phyloP scores from a whole-genome alignment of 1,140 invertebrate genomes.

The Zaprionus tsacasi region DNA sequence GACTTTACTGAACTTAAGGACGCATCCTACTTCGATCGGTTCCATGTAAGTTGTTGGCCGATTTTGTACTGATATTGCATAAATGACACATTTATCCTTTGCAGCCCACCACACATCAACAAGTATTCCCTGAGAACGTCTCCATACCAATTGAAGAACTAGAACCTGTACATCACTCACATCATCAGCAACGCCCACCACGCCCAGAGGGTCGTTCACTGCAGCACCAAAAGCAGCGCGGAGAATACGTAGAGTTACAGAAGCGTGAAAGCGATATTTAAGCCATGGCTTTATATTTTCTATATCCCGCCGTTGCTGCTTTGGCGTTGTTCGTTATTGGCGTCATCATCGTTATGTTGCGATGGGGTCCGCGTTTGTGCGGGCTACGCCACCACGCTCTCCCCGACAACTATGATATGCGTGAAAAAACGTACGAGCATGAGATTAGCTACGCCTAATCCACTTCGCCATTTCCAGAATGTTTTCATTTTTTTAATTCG shows the following conservation, averaged over 20 bases:
- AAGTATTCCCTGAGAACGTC: conserved; percentile 80
- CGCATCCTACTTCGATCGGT: conserved; percentile 80
- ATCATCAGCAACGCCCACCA: conserved; percentile 74
- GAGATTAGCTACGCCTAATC: conserved; percentile 86
- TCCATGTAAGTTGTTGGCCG: conserved; percentile 56
- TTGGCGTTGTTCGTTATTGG: conserved; percentile 89
- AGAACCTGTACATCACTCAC: conserved; percentile 63
- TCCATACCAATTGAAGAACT: conserved; percentile 70
- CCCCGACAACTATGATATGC: conserved; percentile 86
- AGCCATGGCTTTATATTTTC: conserved; percentile 88
- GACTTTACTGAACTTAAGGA: conserved; percentile 90
- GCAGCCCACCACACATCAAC: conserved; percentile 71
- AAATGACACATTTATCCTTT: conserved; percentile 15
- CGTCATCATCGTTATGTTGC: conserved; percentile 90
- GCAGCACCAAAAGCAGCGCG: conserved; percentile 81
- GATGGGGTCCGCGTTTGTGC: conserved; percentile 88
- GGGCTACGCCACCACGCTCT: conserved; percentile 88
- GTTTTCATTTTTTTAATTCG: conserved; percentile 32
- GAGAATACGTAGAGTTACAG: conserved; percentile 90
- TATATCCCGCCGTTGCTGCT: conserved; percentile 90
- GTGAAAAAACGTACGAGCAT: conserved; percentile 87
- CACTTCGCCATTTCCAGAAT: conserved; percentile 22
- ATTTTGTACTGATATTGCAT: neutral
- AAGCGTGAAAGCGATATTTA: conserved; percentile 93
- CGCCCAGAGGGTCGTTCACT: conserved; percentile 76